Conservation (phyloP, 2,888 invertebrate genomes). For the Cheilosia scutellata region DNA sequence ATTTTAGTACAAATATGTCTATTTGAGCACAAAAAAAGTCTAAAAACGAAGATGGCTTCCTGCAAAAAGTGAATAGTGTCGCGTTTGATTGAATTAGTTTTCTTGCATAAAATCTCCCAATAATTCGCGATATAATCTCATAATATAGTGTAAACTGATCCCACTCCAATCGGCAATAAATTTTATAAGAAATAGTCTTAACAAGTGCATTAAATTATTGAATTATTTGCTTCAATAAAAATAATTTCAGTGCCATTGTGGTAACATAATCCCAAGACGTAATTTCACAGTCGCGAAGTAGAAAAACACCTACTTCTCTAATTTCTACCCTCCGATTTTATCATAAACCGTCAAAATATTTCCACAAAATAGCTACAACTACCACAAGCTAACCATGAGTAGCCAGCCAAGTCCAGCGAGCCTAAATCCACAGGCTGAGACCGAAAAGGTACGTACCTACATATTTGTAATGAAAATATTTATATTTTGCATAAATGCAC, state of each 20-base stretch:
- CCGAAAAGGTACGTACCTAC: slow-evolving; percentile 86
- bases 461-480: slow-evolving; percentile 12
- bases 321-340: neutral
- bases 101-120: slow-evolving; percentile 39
- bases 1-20: slow-evolving; percentile 44
- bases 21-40: slow-evolving; percentile 27
- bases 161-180: neutral
- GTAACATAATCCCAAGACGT: slow-evolving; percentile 56
- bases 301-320: slow-evolving; percentile 31
- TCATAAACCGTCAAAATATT: slow-evolving; percentile 65
- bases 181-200: neutral
- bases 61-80: slow-evolving; percentile 70
- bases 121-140: slow-evolving; percentile 20
- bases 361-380: slow-evolving; percentile 72
- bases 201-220: slow-evolving; percentile 14
- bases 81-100: slow-evolving; percentile 46
- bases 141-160: slow-evolving; percentile 28
- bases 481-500: slow-evolving; percentile 1
- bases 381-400: slow-evolving; percentile 86
- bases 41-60: slow-evolving; percentile 71
- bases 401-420: slow-evolving; percentile 91
- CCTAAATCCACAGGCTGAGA: slow-evolving; percentile 88
- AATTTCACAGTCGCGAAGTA: slow-evolving; percentile 51
- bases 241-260: slow-evolving; percentile 32
- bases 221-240: neutral